Evolutionary conservation across 2,113 vertebrate species (phyloP), one percentile per base, ranked within the genome.

Genomic region (Corythaixoides concolor): DNA sequence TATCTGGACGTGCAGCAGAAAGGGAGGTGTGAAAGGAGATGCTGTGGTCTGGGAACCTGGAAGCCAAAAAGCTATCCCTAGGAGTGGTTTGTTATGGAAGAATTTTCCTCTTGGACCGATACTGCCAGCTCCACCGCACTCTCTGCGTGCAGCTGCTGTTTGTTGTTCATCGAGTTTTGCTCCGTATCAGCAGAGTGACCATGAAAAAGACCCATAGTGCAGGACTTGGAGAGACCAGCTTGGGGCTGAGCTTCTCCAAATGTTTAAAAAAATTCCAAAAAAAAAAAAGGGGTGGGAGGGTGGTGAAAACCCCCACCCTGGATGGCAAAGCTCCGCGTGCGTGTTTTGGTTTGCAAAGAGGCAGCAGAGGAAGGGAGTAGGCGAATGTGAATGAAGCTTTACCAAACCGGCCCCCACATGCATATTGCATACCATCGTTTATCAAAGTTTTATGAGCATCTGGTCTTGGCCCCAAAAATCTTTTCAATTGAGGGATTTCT

Each of bases 381-480:
- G 93, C 6, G 60, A 87, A 49, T 37, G 74, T 76, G 89, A 91
- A 82, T 60, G 80, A 79, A 95, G 73, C n/a, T 66, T 89, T 89
- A 97, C 84, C 69, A 93, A 95, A 87, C 45, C 69, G 3, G 64
- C 92, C 97, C 80, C 90, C 86, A 50, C 77, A 75, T 45, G 6
- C 89, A 95, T 58, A 92, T 97, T 96, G 96, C 73, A 90, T 92
- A 59, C 73, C n/a, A 66, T 26, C 15, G 0, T 85, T 95, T 97
- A 82, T 78, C 92, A 63, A 95, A 95, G 79, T 93, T 94, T 93
- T 96, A 82, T 92, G 95, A 96, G 95, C 93, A 97, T 93, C 93
- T 97, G 96, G 58, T 96, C 92, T 97, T 95, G 86, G 88, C 89
- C 92, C 84, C 90, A 92, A 76, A 96, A 96, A 95, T 97, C 77